Evolutionary conservation across 1,140 invertebrate genomes (phyloP).

Genomic region (Elysia chlorotica): DNA sequence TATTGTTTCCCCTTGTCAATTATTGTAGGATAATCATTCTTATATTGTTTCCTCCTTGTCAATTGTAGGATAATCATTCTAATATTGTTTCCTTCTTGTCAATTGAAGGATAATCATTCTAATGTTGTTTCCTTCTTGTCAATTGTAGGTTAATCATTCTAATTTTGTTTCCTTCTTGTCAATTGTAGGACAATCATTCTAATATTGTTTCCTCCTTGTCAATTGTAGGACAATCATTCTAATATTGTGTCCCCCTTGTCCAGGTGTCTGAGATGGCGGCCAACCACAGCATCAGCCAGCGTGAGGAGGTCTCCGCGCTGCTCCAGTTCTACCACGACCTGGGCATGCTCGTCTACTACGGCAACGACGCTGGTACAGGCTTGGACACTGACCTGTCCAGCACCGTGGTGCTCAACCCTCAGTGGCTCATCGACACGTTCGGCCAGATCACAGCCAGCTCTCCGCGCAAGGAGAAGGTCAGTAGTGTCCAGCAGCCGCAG

Average conservation of each 20-base stretch:
- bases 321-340: slow-evolving; percentile 63
- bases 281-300: slow-evolving; percentile 51
- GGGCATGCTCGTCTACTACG: slow-evolving; percentile 55
- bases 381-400: slow-evolving; percentile 53
- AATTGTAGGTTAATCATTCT: too few species aligned
- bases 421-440: slow-evolving; percentile 57
- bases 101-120: too few species aligned
- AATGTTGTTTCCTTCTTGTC: too few species aligned
- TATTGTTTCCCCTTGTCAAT: too few species aligned
- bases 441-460: slow-evolving; percentile 38
- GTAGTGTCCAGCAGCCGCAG: background rate
- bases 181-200: too few species aligned
- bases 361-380: slow-evolving; percentile 28
- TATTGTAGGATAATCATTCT: too few species aligned
- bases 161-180: too few species aligned
- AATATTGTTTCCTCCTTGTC: too few species aligned
- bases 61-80: too few species aligned
- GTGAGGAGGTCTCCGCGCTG: slow-evolving; percentile 58
- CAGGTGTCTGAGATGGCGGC: slow-evolving; percentile 56
- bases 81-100: too few species aligned
- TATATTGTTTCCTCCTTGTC: too few species aligned
- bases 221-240: too few species aligned
- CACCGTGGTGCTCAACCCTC: slow-evolving; percentile 56
- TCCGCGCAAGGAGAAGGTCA: slow-evolving; percentile 20
- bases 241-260: background rate